Evolutionary conservation across 2,797 vertebrate species (phyloP).

Genomic region (Sebastes nivosus): DNA sequence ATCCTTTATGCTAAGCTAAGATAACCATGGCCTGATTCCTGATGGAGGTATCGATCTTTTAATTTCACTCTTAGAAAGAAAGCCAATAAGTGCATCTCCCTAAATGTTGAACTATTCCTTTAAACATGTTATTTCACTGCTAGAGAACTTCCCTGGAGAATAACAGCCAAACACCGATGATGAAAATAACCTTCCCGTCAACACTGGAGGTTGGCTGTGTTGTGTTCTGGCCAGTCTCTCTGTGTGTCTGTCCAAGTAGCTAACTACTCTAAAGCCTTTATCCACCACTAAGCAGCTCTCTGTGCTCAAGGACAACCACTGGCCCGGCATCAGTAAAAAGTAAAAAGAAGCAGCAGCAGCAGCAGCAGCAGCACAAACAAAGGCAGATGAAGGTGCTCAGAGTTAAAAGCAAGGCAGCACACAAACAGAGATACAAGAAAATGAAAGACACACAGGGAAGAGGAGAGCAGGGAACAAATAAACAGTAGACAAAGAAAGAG

Average conservation of each 20-base stretch:
- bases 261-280: neutral
- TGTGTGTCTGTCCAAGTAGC: neutral
- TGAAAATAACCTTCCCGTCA: neutral
- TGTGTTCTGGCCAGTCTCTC: neutral
- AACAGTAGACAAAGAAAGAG: neutral
- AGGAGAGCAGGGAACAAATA: slow-evolving; percentile 1
- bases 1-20: too few relatives aligned
- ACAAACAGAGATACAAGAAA: slow-evolving; percentile 20
- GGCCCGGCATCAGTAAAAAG: slow-evolving; percentile 12
- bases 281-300: slow-evolving; percentile 4
- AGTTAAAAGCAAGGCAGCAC: slow-evolving; percentile 24
- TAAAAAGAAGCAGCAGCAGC: neutral
- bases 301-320: slow-evolving; percentile 27
- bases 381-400: slow-evolving; percentile 32
- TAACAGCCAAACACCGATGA: neutral
- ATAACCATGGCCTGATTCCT: neutral
- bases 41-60: neutral
- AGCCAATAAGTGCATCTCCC: neutral
- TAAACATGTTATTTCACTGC: neutral
- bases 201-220: neutral
- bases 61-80: neutral
- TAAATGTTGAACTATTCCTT: neutral
- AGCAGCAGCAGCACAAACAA: neutral
- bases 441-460: neutral
- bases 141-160: neutral